A percentile compares a stretch with the other conserved stretches of the same genome.
phyloP scores from a whole-genome alignment of 2,113 vertebrate species.

The Phalacrocorax brasilianus region DNA sequence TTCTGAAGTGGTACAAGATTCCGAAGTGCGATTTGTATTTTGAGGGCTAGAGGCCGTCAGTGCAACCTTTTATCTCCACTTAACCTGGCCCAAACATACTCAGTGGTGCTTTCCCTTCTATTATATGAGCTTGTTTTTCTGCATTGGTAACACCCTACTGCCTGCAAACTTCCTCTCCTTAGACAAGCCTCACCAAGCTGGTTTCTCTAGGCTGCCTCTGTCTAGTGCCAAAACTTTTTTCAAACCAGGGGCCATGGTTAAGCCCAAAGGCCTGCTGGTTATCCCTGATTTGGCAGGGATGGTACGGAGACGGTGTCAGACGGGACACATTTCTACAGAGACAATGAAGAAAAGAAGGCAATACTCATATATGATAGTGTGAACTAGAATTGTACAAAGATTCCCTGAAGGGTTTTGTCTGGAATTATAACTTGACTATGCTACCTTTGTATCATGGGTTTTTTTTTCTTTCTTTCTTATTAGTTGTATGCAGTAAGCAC shows the following conservation, averaged over 20 bases:
- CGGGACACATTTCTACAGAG: neutral
- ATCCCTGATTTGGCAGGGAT: neutral
- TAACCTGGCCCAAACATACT: neutral
- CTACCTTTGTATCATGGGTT: neutral
- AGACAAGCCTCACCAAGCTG: neutral
- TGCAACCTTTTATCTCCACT: accelerated
- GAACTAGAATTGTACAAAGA: neutral
- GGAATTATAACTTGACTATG: neutral
- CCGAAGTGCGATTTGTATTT: neutral
- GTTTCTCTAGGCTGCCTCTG: neutral
- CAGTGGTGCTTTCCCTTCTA: neutral
- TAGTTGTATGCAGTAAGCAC: neutral
- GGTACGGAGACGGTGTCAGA: neutral
- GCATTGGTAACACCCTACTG: neutral
- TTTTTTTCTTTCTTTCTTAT: neutral
- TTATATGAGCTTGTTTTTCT: neutral
- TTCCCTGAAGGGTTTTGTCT: neutral
- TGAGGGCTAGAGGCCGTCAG: neutral
- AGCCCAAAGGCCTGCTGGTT: neutral
- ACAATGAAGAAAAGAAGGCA: neutral
- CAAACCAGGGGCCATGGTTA: neutral
- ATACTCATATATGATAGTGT: neutral
- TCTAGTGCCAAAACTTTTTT: neutral
- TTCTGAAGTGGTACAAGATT: neutral
- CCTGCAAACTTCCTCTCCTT: neutral